Evolutionary conservation across 2,888 invertebrate species (phyloP).

Genomic region (Torymus aiolomorphi): DNA sequence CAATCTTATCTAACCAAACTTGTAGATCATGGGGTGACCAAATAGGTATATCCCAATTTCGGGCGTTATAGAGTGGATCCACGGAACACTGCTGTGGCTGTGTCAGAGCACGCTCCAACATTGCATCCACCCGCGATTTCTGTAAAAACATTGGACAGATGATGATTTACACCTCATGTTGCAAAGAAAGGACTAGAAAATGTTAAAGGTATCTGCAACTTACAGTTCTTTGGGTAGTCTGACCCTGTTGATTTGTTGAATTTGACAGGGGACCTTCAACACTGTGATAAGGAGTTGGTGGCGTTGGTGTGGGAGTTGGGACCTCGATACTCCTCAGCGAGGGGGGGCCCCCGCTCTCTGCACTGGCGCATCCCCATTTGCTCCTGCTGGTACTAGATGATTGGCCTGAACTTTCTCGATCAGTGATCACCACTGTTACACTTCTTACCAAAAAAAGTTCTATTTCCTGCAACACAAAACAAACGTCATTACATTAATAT

Average conservation of each 20-base stretch:
- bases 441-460: slow-evolving; percentile 80
- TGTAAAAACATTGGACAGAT: slow-evolving; percentile 58
- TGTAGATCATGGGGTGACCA: slow-evolving; percentile 78
- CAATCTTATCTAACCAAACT: slow-evolving; percentile 81
- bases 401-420: slow-evolving; percentile 70
- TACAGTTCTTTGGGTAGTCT: slow-evolving; percentile 73
- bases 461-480: slow-evolving; percentile 76
- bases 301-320: slow-evolving; percentile 70
- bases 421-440: slow-evolving; percentile 80
- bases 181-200: too few species aligned
- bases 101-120: slow-evolving; percentile 84
- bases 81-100: slow-evolving; percentile 76
- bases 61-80: slow-evolving; percentile 78
- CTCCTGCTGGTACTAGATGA: slow-evolving; percentile 65
- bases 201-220: slow-evolving; percentile 50
- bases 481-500: background rate
- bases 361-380: slow-evolving; percentile 73
- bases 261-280: slow-evolving; percentile 73
- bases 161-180: too few species aligned
- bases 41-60: slow-evolving; percentile 77
- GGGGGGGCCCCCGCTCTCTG: slow-evolving; percentile 74
- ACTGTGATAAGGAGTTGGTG: slow-evolving; percentile 70
- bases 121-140: slow-evolving; percentile 86
- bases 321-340: slow-evolving; percentile 73
- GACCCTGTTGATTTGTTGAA: slow-evolving; percentile 71